phyloP scores from a whole-genome alignment of 2,797 vertebrate genomes.

The Neostethus bicornis region DNA sequence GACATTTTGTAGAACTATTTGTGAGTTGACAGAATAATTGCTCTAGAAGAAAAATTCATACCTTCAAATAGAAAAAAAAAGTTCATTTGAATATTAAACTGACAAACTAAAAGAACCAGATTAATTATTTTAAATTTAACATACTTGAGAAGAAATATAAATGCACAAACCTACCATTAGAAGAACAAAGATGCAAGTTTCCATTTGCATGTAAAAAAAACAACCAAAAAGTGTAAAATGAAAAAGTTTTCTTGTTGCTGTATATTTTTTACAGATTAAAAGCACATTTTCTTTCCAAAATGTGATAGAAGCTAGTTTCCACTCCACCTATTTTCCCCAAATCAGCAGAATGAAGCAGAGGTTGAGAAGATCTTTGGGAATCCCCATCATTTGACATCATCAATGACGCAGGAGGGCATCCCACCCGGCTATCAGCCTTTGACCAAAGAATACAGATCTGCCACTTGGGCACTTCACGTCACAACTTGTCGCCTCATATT shows the following conservation, averaged over 20 bases:
- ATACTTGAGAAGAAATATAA: too few species aligned
- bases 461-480: constrained; percentile 44
- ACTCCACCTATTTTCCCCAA: background rate
- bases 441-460: constrained; percentile 27
- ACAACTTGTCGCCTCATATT: constrained; percentile 59
- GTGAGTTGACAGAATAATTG: too few species aligned
- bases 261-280: background rate
- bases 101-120: too few species aligned
- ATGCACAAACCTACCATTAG: constrained; percentile 47
- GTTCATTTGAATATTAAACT: too few species aligned
- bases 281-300: background rate
- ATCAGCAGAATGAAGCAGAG: constrained; percentile 5
- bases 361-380: constrained; percentile 52
- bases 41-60: too few species aligned
- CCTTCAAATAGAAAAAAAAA: too few species aligned
- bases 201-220: constrained; percentile 8
- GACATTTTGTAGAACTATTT: too few species aligned
- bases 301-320: background rate
- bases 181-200: constrained; percentile 18
- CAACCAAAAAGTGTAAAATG: background rate
- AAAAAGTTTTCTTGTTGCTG: background rate
- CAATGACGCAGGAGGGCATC: constrained; percentile 60
- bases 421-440: constrained; percentile 9
- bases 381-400: constrained; percentile 50
- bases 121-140: too few species aligned